phyloP scores from a whole-genome alignment of 1,140 invertebrate species.

The Phortica variegata region DNA sequence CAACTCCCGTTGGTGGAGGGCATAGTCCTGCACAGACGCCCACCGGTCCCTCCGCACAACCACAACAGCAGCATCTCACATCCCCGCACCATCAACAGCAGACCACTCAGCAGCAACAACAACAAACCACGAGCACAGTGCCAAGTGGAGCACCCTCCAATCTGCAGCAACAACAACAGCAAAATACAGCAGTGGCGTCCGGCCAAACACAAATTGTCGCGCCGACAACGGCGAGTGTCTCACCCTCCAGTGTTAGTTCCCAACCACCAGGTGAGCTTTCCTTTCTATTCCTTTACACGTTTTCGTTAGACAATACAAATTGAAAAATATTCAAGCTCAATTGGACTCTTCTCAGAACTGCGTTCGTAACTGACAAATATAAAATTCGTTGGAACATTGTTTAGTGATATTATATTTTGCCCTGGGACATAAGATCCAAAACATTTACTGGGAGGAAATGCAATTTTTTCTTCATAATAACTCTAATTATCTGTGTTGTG shows the following conservation, averaged over 20 bases:
- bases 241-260: conserved; percentile 57
- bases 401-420: too few species aligned
- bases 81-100: conserved; percentile 50
- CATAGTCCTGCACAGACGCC: conserved; percentile 50
- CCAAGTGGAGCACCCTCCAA: conserved; percentile 37
- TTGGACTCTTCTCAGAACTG: too few species aligned
- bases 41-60: conserved; percentile 32
- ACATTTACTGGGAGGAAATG: too few species aligned
- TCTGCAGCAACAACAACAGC: conserved; percentile 45
- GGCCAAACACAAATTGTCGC: conserved; percentile 55
- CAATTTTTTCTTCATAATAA: too few species aligned
- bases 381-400: too few species aligned
- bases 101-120: conserved; percentile 39
- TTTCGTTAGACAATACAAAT: background rate
- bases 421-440: too few species aligned
- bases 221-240: conserved; percentile 56
- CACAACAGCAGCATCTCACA: conserved; percentile 47
- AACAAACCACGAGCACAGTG: conserved; percentile 37
- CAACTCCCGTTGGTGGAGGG: conserved; percentile 39
- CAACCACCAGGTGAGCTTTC: conserved; percentile 57
- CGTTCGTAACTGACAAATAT: too few species aligned
- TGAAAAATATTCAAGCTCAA: too few species aligned
- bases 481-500: too few species aligned
- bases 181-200: conserved; percentile 48
- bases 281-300: background rate